Base-by-base conservation (phyloP, 1,140 invertebrate species). In the Phenacoccus solenopsis region DNA sequence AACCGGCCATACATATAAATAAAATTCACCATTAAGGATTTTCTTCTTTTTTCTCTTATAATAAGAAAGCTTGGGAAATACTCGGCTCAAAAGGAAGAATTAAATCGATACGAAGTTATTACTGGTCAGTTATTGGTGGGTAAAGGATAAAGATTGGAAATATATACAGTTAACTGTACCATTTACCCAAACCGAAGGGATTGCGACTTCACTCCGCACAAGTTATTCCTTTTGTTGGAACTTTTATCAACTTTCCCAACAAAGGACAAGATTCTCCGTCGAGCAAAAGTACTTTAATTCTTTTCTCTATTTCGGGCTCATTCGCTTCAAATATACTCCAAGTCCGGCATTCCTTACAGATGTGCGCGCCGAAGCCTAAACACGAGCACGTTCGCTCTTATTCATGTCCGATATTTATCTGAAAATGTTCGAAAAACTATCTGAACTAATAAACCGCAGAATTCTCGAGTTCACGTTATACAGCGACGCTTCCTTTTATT, bases 161-260 rank as follows among this genome's bases (percentile, higher is more conserved):
- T 64, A 64, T 64, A 64, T 64, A 64, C 59, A 64, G 59, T 64
- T 64, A 64, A 64, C 59, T 64, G 59, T 64, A 64, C 59, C 59
- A 64, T 64, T 64, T 64, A 64, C 22, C 59, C 59, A 64, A 64
- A 64, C 25, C 59, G 59, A 64, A 64, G 59, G 59, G 59, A 64
- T 64, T 64, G 59, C 59, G 20, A 20, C 59, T 64, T 64, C 59
- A 64, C 20, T 49, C 38, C 20, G 38, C 59, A 64, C 21, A 64
- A 64, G 22, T 64, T 64, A 64, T 64, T 25, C 59, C 59, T 64
- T 64, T 64, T 64, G 59, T 64, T 64, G 59, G 59, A 64, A 64
- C 10, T 64, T 64, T 64, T 64, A 64, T 64, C 59, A 64, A 64
- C 59, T 64, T 64, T 64, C 25, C 25, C 13, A 64, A 24, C 21